Base-by-base conservation (phyloP, 2,888 invertebrate genomes). In the Melinopterus prodromus region DNA sequence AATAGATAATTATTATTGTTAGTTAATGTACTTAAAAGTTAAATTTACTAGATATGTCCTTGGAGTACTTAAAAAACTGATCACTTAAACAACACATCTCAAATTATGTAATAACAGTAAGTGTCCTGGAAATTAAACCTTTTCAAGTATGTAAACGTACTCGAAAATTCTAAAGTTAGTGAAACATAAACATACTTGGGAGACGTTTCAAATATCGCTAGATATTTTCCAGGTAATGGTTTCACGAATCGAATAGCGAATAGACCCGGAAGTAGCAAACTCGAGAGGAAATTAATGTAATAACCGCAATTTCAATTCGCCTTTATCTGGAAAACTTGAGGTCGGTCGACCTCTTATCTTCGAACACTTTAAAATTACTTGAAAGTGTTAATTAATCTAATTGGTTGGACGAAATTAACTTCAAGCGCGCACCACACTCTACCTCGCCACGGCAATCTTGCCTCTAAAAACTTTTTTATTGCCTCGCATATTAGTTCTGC, bases 311-410 rank as follows among this genome's bases (percentile, higher is more conserved):
- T 53, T 53, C 53, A 53, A 53, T 53, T 53, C 53, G 53, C 5
- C 9, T 0, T 53, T 53, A 53, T 53, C 53, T 53, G 53, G 53
- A 53, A 53, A 53, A 53, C 53, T 53, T 53, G 53, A 53, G 12
- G 9, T 53, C 53, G 7, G 9, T 4, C 53, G 53, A 53, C 53
- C 53, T 53, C 53, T 53, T 53, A 53, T 53, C 53, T 53, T 53
- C 53, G 53, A 53, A 1, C 53, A 53, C 53, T 53, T 53, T 53
- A 53, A 53, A 53, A 53, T 53, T 53, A 53, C 53, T 53, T 53
- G 53, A 53, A 53, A 53, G 53, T 53, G 53, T 53, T 53, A 53
- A 53, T 53, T 53, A 53, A 53, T 53, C 53, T 53, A 53, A 53
- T 53, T 53, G 53, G 53, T 53, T 53, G 53, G 5, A 53, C 53